These are phyloP conservation scores for Pantherophis vulpinus DNA, from an alignment of 2,797 vertebrate species.

Conservation along the genomic window DNA sequence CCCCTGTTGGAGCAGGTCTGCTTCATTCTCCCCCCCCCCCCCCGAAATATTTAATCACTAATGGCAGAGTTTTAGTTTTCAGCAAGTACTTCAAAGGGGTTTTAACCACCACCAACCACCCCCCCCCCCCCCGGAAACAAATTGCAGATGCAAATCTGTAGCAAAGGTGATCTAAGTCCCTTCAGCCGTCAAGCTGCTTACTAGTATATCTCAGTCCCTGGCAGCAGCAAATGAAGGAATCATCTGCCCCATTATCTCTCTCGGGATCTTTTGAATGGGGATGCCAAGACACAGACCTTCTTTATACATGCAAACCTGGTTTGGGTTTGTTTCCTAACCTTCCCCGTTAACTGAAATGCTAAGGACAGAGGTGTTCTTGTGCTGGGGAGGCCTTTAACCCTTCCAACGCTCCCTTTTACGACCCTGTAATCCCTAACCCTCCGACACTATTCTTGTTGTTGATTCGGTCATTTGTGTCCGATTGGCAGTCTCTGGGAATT, in stretches of 20 bases:
- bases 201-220: too few species aligned
- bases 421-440: background rate
- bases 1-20: background rate
- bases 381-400: background rate
- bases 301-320: background rate
- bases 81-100: background rate
- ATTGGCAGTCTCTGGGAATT: background rate
- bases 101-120: background rate
- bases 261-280: background rate
- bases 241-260: background rate
- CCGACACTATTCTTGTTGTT: background rate
- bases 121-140: background rate
- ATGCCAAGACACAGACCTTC: background rate
- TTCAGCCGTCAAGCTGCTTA: background rate
- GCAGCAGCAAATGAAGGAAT: background rate
- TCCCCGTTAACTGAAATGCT: background rate
- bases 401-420: background rate
- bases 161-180: background rate
- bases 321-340: background rate
- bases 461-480: background rate
- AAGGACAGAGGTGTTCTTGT: background rate
- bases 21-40: background rate
- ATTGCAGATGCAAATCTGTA: background rate
- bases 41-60: too few species aligned
- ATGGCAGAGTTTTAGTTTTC: background rate